phyloP scores from a whole-genome alignment of 2,888 invertebrate species.

The Sinhomidia bicolor region DNA sequence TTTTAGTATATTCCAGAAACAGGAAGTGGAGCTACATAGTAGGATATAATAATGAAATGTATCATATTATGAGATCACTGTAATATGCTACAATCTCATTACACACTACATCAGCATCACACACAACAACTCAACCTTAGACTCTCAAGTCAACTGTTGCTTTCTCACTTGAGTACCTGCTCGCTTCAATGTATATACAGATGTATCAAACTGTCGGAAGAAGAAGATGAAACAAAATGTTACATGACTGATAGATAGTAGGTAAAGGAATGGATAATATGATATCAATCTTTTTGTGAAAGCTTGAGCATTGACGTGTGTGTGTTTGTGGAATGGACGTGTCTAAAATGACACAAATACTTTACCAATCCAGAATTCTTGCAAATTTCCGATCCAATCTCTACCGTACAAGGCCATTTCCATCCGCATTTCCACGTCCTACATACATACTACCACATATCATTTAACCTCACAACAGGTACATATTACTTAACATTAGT shows the following conservation, averaged over 20 bases:
- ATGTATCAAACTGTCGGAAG: too few species aligned
- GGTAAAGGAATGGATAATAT: background rate
- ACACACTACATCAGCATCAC: background rate
- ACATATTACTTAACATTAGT: background rate
- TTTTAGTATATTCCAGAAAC: background rate
- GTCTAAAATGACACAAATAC: constrained; percentile 1
- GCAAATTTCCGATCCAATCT: constrained; percentile 34
- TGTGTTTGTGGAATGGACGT: background rate
- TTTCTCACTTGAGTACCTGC: background rate
- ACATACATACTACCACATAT: background rate
- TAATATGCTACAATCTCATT: too few species aligned
- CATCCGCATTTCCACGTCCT: background rate
- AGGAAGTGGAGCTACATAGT: background rate
- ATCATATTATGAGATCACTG: too few species aligned
- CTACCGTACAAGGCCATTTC: background rate
- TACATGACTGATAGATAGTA: constrained; percentile 5
- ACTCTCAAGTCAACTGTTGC: constrained; percentile 28
- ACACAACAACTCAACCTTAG: background rate
- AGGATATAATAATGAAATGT: too few species aligned
- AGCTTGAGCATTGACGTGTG: too few species aligned
- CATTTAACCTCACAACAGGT: background rate
- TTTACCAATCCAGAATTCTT: background rate
- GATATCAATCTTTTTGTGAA: constrained; percentile 11
- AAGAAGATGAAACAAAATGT: too few species aligned
- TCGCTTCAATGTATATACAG: background rate